Evolutionary conservation across 2,888 invertebrate genomes (phyloP).

Genomic region (Eristalinus aeneus): DNA sequence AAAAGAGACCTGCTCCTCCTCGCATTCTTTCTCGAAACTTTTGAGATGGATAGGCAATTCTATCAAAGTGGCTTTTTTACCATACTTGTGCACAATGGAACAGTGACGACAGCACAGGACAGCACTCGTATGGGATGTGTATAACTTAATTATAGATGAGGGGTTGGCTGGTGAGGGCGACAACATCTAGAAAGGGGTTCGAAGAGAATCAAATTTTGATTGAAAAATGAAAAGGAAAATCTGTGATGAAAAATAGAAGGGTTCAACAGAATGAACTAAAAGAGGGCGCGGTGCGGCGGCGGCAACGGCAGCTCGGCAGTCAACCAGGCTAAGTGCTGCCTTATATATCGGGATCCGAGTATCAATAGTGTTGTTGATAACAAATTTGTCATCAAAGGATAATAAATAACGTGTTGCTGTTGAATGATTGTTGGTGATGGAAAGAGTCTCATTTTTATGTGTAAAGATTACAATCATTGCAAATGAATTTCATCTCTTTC

Average conservation of each 20-base stretch:
- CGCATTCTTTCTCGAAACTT: conserved; percentile 18
- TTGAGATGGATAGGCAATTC: conserved; percentile 35
- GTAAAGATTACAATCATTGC: conserved; percentile 24
- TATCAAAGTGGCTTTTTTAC: conserved; percentile 16
- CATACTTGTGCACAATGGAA: conserved; percentile 3
- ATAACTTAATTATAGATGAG: conserved; percentile 34
- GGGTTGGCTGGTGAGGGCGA: neutral
- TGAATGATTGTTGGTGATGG: neutral
- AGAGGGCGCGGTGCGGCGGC: neutral
- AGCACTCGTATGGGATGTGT: conserved; percentile 22
- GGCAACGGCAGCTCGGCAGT: neutral
- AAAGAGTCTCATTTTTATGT: neutral
- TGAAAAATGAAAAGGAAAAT: conserved; percentile 30
- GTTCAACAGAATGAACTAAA: conserved; percentile 5
- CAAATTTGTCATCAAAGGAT: conserved; percentile 37
- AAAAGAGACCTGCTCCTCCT: neutral
- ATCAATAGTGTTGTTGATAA: conserved; percentile 29
- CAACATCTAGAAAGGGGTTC: neutral
- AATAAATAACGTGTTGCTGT: conserved; percentile 22
- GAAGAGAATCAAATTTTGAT: conserved; percentile 34
- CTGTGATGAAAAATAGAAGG: conserved; percentile 14
- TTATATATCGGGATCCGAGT: neutral
- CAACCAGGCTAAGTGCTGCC: conserved; percentile 5
- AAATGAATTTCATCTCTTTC: conserved; percentile 15
- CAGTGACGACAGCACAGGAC: conserved; percentile 14